Evolutionary conservation across 1,140 invertebrate genomes (phyloP).

Genomic region (Helicorthomorpha holstii): DNA sequence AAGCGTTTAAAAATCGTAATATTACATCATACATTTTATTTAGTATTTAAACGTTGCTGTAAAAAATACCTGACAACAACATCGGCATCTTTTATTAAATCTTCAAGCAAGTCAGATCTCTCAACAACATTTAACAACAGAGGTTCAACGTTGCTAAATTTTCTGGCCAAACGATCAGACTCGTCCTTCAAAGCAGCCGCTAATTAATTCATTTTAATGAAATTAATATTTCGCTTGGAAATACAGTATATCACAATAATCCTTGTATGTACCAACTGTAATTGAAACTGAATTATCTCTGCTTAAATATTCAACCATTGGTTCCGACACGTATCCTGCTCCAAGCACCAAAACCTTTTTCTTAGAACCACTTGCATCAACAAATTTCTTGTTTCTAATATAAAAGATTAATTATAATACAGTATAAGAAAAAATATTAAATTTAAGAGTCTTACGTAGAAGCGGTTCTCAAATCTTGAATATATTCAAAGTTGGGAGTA

Average conservation of each 20-base stretch:
- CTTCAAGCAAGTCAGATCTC: slow-evolving; percentile 45
- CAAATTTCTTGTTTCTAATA: neutral
- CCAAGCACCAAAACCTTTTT: slow-evolving; percentile 70
- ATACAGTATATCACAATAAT: neutral
- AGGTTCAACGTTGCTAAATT: slow-evolving; percentile 59
- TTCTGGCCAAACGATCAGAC: slow-evolving; percentile 56
- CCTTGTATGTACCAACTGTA: slow-evolving; percentile 44
- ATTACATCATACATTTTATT: neutral
- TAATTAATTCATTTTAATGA: slow-evolving; percentile 16
- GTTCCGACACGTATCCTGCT: slow-evolving; percentile 83
- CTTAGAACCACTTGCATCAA: neutral
- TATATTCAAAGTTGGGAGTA: slow-evolving; percentile 88
- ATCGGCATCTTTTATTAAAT: slow-evolving; percentile 54
- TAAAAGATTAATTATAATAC: neutral
- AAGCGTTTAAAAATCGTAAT: slow-evolving; percentile 10
- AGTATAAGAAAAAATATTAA: too few species aligned
- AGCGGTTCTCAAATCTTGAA: slow-evolving; percentile 60
- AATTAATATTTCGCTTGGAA: neutral
- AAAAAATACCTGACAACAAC: slow-evolving; percentile 65
- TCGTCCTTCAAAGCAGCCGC: slow-evolving; percentile 76
- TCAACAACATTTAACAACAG: slow-evolving; percentile 63
- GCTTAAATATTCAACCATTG: slow-evolving; percentile 83
- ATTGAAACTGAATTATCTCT: slow-evolving; percentile 58
- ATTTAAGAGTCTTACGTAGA: too few species aligned
- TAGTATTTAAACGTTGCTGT: neutral